Evolutionary conservation across 2,797 vertebrate genomes (phyloP).

Genomic region (Neostethus bicornis): DNA sequence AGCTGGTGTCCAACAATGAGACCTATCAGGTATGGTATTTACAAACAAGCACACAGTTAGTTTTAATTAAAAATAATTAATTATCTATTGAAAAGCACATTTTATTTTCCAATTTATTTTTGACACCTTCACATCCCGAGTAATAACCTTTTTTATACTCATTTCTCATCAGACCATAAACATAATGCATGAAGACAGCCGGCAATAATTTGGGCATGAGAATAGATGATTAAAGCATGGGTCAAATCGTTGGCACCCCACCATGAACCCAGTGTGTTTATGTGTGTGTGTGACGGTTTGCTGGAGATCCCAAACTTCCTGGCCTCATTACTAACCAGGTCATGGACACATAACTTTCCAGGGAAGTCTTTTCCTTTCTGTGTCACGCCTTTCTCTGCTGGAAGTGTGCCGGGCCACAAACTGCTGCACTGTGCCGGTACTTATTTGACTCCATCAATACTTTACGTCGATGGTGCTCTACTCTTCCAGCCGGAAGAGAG

Average conservation of each 20-base stretch:
- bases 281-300: constrained; percentile 9
- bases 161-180: not conserved
- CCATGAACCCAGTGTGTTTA: constrained; percentile 44
- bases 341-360: constrained; percentile 8
- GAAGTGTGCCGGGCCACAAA: constrained; percentile 22
- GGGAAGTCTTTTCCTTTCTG: constrained; percentile 14
- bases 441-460: constrained; percentile 42
- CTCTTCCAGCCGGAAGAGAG: constrained; percentile 26
- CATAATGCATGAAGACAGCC: constrained; percentile 3
- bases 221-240: constrained; percentile 7
- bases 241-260: constrained; percentile 5
- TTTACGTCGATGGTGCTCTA: constrained; percentile 23
- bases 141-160: constrained; percentile 1
- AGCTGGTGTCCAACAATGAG: constrained; percentile 93
- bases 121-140: constrained; percentile 9
- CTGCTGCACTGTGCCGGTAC: constrained; percentile 8
- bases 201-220: constrained; percentile 1
- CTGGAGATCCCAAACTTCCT: constrained; percentile 5
- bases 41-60: constrained; percentile 5
- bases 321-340: constrained; percentile 23
- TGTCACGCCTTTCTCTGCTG: constrained; percentile 7
- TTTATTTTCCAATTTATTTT: not conserved
- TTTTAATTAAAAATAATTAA: no score
- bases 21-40: constrained; percentile 94
- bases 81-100: no score